Conservation (phyloP, 2,888 invertebrate genomes). For the Callosobruchus maculatus region DNA sequence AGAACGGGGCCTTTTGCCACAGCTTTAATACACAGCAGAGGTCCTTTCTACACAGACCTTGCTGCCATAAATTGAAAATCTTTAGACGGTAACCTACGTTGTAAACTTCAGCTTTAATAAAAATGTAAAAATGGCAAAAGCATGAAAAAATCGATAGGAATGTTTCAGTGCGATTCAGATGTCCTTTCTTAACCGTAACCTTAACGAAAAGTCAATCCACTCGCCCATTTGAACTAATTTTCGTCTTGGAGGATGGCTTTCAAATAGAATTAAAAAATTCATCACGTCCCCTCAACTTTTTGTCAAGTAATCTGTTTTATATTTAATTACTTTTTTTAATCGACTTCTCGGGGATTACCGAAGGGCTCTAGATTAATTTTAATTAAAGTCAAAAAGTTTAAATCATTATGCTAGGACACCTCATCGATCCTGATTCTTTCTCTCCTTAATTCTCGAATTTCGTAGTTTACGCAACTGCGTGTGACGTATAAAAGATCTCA, state of each 20-base stretch:
- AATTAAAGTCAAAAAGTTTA: conserved; percentile 20
- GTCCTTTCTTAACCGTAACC: not conserved
- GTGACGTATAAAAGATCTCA: no score
- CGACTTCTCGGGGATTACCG: conserved; percentile 20
- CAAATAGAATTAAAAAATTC: conserved; percentile 39
- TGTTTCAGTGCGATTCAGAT: no score
- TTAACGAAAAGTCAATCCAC: not conserved
- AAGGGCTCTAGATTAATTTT: conserved; percentile 25
- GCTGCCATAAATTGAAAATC: no score
- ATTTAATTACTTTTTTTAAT: conserved; percentile 38
- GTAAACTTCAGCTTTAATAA: no score
- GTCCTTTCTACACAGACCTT: no score
- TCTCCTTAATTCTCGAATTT: not conserved
- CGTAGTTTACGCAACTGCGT: no score
- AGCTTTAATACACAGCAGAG: no score
- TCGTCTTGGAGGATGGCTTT: conserved; percentile 16
- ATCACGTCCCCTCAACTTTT: conserved; percentile 24
- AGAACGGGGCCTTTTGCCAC: no score
- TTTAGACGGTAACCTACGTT: no score
- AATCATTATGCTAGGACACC: not conserved
- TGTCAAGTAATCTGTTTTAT: conserved; percentile 30
- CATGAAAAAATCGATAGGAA: no score
- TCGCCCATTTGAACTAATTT: not conserved
- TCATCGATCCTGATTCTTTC: not conserved
- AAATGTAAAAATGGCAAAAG: no score